A percentile compares a stretch with the other conserved stretches of the same genome.
phyloP scores from a whole-genome alignment of 2,797 vertebrate genomes.

The Sebastes miniatus region DNA sequence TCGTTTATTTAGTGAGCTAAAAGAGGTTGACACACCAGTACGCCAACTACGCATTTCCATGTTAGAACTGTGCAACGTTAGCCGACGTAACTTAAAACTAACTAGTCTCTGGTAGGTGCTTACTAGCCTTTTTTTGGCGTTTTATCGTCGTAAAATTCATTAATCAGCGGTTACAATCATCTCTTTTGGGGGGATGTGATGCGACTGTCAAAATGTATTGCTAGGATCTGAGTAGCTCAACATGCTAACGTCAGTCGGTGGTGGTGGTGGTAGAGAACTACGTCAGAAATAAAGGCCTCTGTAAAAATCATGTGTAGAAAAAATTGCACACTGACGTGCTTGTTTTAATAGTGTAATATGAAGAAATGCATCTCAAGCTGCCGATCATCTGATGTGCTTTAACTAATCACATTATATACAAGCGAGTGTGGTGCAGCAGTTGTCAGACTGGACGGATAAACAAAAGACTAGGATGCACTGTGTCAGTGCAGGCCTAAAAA shows the following conservation, averaged over 20 bases:
- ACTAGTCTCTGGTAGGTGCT: constrained; percentile 4
- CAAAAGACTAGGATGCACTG: constrained; percentile 81
- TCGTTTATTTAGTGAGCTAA: neutral
- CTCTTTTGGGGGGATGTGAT: neutral
- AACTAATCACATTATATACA: constrained; percentile 20
- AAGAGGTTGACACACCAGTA: constrained; percentile 69
- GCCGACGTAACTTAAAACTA: constrained; percentile 57
- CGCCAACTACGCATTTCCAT: constrained; percentile 81
- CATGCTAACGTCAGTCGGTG: constrained; percentile 63
- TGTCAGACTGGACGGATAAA: constrained; percentile 77
- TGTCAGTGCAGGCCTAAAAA: constrained; percentile 81
- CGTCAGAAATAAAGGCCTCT: constrained; percentile 81
- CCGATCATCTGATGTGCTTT: constrained; percentile 16
- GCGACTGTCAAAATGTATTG: constrained; percentile 56
- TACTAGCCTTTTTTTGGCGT: neutral
- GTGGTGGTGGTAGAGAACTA: constrained; percentile 66
- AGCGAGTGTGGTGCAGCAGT: constrained; percentile 44
- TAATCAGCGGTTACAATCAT: neutral
- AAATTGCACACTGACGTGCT: constrained; percentile 19
- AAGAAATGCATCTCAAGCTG: constrained; percentile 5
- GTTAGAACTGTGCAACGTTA: constrained; percentile 69
- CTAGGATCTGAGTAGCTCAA: constrained; percentile 62
- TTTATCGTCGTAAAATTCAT: neutral
- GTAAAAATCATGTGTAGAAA: constrained; percentile 50
- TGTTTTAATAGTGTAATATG: constrained; percentile 2